A percentile compares a stretch with the other conserved stretches of the same genome.
Evolutionary conservation across 1,140 invertebrate genomes (phyloP).

Genomic region (Hypsibius dujardini): DNA sequence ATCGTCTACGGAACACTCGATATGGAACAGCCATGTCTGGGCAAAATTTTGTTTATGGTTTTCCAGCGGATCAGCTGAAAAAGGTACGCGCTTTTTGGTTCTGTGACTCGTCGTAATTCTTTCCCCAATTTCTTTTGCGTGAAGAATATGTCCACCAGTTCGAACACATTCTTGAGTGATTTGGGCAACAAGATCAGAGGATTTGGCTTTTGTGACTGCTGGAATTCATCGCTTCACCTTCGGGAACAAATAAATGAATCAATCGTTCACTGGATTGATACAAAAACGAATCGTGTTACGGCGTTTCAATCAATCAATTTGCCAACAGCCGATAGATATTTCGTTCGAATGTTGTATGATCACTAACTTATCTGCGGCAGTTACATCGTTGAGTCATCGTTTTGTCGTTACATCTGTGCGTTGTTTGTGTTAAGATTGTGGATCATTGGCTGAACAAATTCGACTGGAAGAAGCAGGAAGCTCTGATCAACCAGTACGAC

Average conservation of each 20-base stretch:
- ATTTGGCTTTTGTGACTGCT: no score
- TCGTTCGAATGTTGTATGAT: no score
- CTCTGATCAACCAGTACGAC: slow-evolving; percentile 47
- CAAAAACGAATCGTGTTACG: no score
- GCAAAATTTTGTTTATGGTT: neutral
- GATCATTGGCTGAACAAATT: slow-evolving; percentile 55
- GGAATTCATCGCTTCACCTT: slow-evolving; percentile 40
- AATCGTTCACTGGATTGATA: no score
- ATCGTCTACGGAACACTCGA: neutral
- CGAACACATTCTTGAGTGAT: no score
- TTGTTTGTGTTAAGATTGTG: slow-evolving; percentile 37
- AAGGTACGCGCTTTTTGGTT: neutral
- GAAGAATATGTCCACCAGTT: no score
- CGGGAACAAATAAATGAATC: slow-evolving; percentile 33
- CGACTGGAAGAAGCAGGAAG: slow-evolving; percentile 50
- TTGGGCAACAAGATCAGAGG: no score
- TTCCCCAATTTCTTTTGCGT: neutral
- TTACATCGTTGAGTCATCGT: no score
- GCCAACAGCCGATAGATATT: no score
- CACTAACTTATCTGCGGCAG: no score
- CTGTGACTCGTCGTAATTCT: neutral
- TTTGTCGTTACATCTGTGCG: neutral
- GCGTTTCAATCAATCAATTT: no score
- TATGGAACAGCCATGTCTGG: neutral
- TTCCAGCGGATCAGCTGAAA: neutral